Base-by-base conservation (phyloP, 2,113 vertebrate species). In the Acrocephalus arundinaceus region DNA sequence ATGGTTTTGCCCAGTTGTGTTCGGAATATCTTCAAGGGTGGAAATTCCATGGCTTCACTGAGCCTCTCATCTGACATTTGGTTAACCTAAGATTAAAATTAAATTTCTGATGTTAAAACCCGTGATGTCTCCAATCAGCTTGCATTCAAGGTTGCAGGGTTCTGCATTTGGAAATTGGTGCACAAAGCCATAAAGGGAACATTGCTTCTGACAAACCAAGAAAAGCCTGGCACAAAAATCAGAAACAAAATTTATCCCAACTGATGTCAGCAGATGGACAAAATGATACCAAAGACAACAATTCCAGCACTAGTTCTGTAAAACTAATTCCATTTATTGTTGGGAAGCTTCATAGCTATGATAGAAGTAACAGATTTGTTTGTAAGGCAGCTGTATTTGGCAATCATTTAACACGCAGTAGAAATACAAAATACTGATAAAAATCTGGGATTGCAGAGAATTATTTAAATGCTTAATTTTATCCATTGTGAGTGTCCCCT, bases 71-170 rank as follows among this genome's bases (percentile, higher is more conserved):
- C 25, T 0, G 2, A 46, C 19, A 39, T 85, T 91, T 65, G 35
- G 20, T 68, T 65, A 31, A 24, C 9, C 4, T 61, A 18, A 30
- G 15, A 35, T 57, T 37, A 41, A 49, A 65, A 91, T 37, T 7
- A 57, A 45, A n/a, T 45, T 45, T n/a, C 22, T n/a, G 3, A 12
- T 45, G 8, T 21, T 82, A 45, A 79, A 89, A 12, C 2, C 9
- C 1, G 1, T 16, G 1, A 7, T 46, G 21, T 49, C 15, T 58
- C 3, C 8, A 4, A 33, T 5, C 15, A 12, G 25, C n/a, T 48
- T 70, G n/a, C 8, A 2, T 73, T 73, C 13, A 55, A 8, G 27
- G 14, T 21, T 75, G 20, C 11, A 14, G n/a, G 1, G 15, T 66
- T 85, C 72, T 23, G 27, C 10, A 21, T 12, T 22, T 57, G 48